These are phyloP conservation scores for Asteroscopus sphinx DNA, from an alignment of 2,888 invertebrate species.

Conservation along the genomic window DNA sequence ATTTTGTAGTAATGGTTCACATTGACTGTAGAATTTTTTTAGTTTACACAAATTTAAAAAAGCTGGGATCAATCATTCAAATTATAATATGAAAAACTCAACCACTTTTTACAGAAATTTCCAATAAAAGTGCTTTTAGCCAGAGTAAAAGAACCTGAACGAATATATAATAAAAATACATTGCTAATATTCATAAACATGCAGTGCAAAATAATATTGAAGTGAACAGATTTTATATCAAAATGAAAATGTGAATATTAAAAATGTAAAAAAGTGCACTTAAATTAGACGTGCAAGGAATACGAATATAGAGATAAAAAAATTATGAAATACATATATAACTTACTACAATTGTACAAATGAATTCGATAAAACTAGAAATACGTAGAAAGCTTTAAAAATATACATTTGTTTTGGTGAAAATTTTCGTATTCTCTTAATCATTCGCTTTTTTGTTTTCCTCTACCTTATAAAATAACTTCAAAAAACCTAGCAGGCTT, in stretches of 20 bases:
- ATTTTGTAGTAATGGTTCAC: background rate
- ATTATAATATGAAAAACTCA: background rate
- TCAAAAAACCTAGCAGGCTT: too few species aligned
- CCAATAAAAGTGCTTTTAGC: background rate
- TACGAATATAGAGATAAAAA: background rate
- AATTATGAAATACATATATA: background rate
- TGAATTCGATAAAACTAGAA: background rate
- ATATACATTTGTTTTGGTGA: background rate
- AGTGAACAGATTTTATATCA: background rate
- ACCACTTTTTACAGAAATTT: background rate
- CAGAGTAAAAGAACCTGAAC: too few species aligned
- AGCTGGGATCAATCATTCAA: background rate
- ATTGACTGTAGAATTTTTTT: background rate
- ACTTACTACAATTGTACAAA: slow-evolving; percentile 14
- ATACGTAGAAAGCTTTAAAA: slow-evolving; percentile 36
- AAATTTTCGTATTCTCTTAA: too few species aligned
- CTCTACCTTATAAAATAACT: too few species aligned
- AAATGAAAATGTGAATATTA: background rate
- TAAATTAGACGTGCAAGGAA: slow-evolving; percentile 10
- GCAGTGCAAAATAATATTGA: slow-evolving; percentile 15
- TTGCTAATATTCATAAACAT: slow-evolving; percentile 14
- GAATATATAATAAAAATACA: background rate
- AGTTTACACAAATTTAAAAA: background rate
- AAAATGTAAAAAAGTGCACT: slow-evolving; percentile 6
- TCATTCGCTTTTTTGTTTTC: too few species aligned